A percentile compares a stretch with the other conserved stretches of the same genome.
phyloP scores from a whole-genome alignment of 2,888 invertebrate species.

The Halocaridina rubra region DNA sequence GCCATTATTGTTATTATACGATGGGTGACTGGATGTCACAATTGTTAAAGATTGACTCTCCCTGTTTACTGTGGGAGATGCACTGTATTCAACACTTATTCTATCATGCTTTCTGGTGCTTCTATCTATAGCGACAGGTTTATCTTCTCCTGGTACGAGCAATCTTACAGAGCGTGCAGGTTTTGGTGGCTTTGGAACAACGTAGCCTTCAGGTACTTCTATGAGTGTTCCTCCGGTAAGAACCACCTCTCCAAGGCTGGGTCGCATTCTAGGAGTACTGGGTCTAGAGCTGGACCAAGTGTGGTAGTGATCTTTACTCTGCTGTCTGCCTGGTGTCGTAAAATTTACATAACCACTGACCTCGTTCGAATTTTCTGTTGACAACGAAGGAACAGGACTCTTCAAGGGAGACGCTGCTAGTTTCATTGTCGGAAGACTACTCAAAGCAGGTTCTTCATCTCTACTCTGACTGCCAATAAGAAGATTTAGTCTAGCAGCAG shows the following conservation, averaged over 20 bases:
- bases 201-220: conserved; percentile 60
- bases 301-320: neutral
- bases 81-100: neutral
- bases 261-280: neutral
- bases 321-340: neutral
- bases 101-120: neutral
- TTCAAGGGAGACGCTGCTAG: neutral
- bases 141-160: conserved; percentile 27
- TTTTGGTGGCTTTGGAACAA: conserved; percentile 44
- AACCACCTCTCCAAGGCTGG: conserved; percentile 52
- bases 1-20: neutral
- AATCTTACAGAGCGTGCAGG: conserved; percentile 35
- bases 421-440: neutral
- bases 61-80: neutral
- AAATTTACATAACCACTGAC: conserved; percentile 23
- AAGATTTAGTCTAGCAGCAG: neutral
- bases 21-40: neutral
- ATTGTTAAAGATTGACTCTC: neutral
- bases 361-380: neutral
- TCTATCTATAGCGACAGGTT: neutral
- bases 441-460: neutral
- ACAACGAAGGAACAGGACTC: neutral
- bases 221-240: conserved; percentile 53
- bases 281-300: conserved; percentile 9
- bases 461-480: neutral